Evolutionary conservation across 2,113 vertebrate genomes (phyloP), one percentile per base, ranked within the genome.

Genomic region (Muntiacus reevesi): DNA sequence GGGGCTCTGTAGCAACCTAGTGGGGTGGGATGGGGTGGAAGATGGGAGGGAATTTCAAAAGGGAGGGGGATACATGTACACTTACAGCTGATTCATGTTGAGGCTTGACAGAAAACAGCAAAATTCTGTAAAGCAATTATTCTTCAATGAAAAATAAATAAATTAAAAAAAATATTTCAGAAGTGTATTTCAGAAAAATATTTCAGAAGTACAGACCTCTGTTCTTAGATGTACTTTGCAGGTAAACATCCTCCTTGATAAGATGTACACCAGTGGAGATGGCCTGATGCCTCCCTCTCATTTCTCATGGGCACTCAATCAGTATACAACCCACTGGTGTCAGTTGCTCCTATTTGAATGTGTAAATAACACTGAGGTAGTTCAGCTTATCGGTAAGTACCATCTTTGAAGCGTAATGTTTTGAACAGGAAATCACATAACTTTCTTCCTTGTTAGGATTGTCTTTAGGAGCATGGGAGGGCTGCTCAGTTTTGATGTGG

Each of bases 41-140:
- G n/a, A 23, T 12, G n/a, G 67, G 21, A 40, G 67, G 67, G 19
- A 71, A 10, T 12, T 71, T 71, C n/a, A 40, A 71, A 71, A 23
- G n/a, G 64, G 10, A 23, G 19, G 0, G 0, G 1, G 10, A 0
- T 71, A 71, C 12, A 40, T 40, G n/a, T 71, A 71, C 6, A 71
- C n/a, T n/a, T 40, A 71, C 2, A 10, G 21, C 10, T 71, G 67
- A 71, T 40, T 71, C 67, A 71, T 40, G 19, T 71, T 71, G 67
- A 40, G 5, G 1, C 9, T 40, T 40, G n/a, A 71, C n/a, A 40
- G 67, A 71, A 71, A 71, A 71, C n/a, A 71, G 19, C 19, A 23
- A 71, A 71, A 71, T 71, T 71, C 67, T 40, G 10, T 71, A 71
- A 71, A 71, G 19, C 67, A 40, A 71, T 71, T 40, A 71, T 71